These are phyloP conservation scores for Aegotheles bennettii DNA, from an alignment of 2,113 vertebrate species.

Conservation along the genomic window DNA sequence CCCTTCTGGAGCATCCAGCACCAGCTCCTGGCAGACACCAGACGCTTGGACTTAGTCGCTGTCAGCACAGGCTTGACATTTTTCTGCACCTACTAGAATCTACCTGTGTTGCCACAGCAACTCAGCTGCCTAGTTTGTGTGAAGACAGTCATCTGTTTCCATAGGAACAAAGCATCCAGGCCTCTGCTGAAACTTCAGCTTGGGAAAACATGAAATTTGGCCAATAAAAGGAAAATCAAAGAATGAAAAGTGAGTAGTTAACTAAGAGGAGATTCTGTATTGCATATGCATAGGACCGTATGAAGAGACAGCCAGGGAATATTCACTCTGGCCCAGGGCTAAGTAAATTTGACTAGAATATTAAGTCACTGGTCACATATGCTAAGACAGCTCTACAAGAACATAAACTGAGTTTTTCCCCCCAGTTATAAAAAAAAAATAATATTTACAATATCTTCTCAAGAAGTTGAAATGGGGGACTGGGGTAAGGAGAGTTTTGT, in stretches of 20 bases:
- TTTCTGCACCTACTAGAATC: neutral
- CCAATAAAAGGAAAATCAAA: neutral
- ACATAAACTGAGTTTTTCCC: rapidly evolving
- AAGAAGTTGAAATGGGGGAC: neutral
- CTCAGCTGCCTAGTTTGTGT: neutral
- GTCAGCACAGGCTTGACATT: neutral
- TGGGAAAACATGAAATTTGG: neutral
- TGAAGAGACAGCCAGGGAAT: neutral
- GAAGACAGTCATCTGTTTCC: conserved; percentile 24
- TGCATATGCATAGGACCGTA: rapidly evolving
- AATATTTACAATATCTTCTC: neutral
- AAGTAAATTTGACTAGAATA: neutral
- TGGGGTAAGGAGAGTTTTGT: neutral
- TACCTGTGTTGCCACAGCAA: conserved; percentile 53
- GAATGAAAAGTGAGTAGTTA: neutral
- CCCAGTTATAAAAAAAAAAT: neutral
- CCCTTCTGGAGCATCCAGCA: neutral
- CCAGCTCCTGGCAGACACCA: neutral
- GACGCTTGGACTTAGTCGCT: neutral
- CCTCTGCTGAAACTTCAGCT: neutral
- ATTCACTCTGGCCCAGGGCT: neutral
- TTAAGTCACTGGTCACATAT: neutral
- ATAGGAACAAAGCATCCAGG: conserved; percentile 28
- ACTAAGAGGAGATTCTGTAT: neutral
- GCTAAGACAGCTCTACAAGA: neutral